Evolutionary conservation across 2,113 vertebrate genomes (phyloP).

Genomic region (Myocastor coypus): DNA sequence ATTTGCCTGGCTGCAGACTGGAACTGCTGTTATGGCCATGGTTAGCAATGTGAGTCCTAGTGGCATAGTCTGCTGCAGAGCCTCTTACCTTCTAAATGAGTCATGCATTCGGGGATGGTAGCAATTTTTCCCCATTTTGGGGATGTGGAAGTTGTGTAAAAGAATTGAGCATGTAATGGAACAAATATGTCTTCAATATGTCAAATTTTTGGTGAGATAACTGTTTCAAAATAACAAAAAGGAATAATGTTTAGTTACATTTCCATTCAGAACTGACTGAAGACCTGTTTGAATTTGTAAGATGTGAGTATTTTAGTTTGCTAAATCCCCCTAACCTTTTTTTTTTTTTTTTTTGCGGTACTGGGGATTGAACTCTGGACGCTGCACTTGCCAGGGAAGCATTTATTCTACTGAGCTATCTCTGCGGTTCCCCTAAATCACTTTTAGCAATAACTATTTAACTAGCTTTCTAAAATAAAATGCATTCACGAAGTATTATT

Average conservation of each 20-base stretch:
- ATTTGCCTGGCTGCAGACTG: not conserved
- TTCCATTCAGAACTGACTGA: not conserved
- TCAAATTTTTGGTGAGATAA: not conserved
- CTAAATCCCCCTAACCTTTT: too few species aligned
- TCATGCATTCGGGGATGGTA: not conserved
- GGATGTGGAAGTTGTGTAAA: not conserved
- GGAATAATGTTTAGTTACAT: not conserved
- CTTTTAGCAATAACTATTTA: not conserved
- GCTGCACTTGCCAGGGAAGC: too few species aligned
- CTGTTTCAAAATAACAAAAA: not conserved
- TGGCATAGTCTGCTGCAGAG: not conserved
- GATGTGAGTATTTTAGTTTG: too few species aligned
- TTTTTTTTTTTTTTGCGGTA: too few species aligned
- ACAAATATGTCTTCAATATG: not conserved
- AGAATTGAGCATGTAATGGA: slow-evolving; percentile 32
- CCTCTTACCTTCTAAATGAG: slow-evolving; percentile 24
- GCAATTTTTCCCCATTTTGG: not conserved
- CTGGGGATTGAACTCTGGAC: too few species aligned
- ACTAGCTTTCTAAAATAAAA: not conserved
- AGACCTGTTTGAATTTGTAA: not conserved
- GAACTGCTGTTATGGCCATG: not conserved
- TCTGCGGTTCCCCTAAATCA: too few species aligned
- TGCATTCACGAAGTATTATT: not conserved
- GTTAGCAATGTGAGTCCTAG: not conserved
- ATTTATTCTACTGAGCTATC: too few species aligned